These are phyloP conservation scores for Fukomys damarensis DNA, from an alignment of 2,113 vertebrate genomes.

Conservation along the genomic window DNA sequence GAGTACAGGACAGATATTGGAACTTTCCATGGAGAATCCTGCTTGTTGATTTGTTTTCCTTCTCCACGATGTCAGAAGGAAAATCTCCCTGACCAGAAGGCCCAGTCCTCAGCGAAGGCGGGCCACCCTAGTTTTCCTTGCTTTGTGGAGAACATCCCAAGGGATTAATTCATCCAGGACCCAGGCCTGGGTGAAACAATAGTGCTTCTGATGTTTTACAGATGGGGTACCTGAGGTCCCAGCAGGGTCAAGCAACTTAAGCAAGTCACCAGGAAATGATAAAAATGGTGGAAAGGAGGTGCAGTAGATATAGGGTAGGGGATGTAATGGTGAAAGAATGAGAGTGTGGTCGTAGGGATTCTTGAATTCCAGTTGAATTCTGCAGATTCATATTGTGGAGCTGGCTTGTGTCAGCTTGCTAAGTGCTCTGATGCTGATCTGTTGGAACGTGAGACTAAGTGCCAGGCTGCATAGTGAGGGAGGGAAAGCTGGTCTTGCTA, in stretches of 20 bases:
- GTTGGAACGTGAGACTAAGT: not conserved
- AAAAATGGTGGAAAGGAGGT: not conserved
- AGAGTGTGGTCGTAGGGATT: not conserved
- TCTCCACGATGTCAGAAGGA: constrained; percentile 50
- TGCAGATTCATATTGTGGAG: not conserved
- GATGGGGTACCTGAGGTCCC: not conserved
- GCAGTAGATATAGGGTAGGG: not conserved
- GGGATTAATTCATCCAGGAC: not conserved
- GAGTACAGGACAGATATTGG: constrained; percentile 61
- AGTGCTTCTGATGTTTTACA: not conserved
- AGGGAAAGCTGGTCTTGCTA: not conserved
- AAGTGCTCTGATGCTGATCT: not conserved
- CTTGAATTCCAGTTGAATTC: not conserved
- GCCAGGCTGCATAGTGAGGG: not conserved
- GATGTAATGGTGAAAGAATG: not conserved
- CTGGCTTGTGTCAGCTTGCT: not conserved
- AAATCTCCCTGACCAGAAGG: constrained; percentile 38
- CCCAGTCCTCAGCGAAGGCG: not conserved
- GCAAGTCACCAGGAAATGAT: not conserved
- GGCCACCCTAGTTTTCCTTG: not conserved
- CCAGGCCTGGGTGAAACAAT: not conserved
- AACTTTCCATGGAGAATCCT: constrained; percentile 62
- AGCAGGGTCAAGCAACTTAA: not conserved
- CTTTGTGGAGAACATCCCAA: not conserved
- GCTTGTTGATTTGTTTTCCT: constrained; percentile 64